These are phyloP conservation scores for Xiphias gladius DNA, from an alignment of 2,113 vertebrate genomes.

Conservation along the genomic window DNA sequence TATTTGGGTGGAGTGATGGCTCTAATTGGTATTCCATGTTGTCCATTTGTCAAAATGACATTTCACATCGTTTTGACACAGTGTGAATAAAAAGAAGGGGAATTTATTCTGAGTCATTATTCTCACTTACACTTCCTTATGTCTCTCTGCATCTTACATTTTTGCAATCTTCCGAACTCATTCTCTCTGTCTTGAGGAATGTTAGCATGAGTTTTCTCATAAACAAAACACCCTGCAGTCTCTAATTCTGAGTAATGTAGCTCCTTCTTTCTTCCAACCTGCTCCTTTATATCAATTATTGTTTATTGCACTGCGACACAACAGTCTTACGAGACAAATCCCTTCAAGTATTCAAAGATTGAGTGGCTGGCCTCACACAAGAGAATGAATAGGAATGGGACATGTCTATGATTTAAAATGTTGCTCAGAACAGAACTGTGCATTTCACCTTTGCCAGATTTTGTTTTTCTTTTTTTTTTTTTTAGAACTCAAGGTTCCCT, in stretches of 20 bases:
- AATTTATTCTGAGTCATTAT: neutral
- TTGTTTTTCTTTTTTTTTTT: neutral
- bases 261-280: constrained; percentile 33
- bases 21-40: neutral
- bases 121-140: neutral
- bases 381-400: neutral
- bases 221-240: constrained; percentile 46
- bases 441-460: neutral
- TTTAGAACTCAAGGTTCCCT: neutral
- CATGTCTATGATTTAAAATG: too few relatives aligned
- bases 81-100: neutral
- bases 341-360: constrained; percentile 30
- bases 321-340: constrained; percentile 48
- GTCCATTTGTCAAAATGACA: neutral
- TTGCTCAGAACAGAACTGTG: neutral
- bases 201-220: constrained; percentile 23
- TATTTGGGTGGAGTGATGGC: neutral
- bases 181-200: constrained; percentile 27
- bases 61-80: neutral
- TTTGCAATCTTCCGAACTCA: constrained; percentile 6
- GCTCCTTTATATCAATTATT: constrained; percentile 69
- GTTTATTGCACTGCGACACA: constrained; percentile 61
- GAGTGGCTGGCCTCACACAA: constrained; percentile 27
- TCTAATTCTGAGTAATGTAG: constrained; percentile 46
- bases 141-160: constrained; percentile 24